Base-by-base conservation (phyloP, 2,113 vertebrate species). In the Pontoporia blainvillei region DNA sequence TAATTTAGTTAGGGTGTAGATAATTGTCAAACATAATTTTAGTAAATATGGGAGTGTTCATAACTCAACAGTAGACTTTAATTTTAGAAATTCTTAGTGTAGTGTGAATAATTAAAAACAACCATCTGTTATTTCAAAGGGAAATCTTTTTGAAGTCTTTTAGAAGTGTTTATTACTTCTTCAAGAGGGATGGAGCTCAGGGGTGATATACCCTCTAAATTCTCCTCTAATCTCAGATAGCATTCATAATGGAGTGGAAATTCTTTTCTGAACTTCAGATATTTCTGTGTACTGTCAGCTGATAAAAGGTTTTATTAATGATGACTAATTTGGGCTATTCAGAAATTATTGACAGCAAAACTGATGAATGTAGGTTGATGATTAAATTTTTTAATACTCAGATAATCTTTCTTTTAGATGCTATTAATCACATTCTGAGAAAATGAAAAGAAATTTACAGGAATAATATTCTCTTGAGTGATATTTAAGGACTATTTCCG, bases 321-420 rank as follows among this genome's bases (percentile, higher is more conserved):
- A 54, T 86, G 54, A 83, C 69, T 94, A 34, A 86, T 95, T 90
- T 95, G 52, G 76, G 41, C 57, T 86, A 46, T 89, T 90, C 41
- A 90, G 49, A 95, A 86, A 82, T 88, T 94, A 82, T 88, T 94
- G 73, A 95, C 18, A 92, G n/a, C 52, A 97, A 88, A 97, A 97
- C 18, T 85, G 52, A 85, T 91, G 18, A 66, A 72, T 95, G 5
- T 92, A 87, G 52, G 3, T 94, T 95, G 49, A 49, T 93, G 39
- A 90, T 81, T 94, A 84, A 79, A 46, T 39, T 90, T 97, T 95
- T 96, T 86, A 93, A 91, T 88, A 57, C 52, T 71, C 75, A 46
- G 17, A 49, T 92, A 79, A 79, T 86, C 27, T 25, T 91, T 81
- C 8, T 90, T 93, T 93, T 96, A 81, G 34, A 34, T 95, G 41